These are phyloP conservation scores for Tribolium freemani DNA, from an alignment of 2,888 invertebrate species.

Conservation along the genomic window DNA sequence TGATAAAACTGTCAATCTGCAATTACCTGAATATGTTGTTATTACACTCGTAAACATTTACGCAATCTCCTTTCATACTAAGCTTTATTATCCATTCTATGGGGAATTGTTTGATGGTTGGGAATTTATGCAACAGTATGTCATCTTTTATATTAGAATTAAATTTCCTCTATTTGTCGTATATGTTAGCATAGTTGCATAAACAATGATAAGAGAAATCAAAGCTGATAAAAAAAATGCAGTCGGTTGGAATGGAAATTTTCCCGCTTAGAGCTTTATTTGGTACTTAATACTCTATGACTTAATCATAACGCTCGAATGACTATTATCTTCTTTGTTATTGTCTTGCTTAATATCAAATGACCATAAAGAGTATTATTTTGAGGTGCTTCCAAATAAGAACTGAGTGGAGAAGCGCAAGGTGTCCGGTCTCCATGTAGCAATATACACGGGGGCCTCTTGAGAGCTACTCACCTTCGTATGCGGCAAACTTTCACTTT, in stretches of 20 bases:
- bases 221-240: neutral
- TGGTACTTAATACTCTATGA: too few relatives aligned
- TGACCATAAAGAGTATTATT: neutral
- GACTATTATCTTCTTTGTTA: neutral
- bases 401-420: neutral
- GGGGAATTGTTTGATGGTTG: neutral
- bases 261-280: neutral
- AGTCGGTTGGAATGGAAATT: neutral
- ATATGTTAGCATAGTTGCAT: neutral
- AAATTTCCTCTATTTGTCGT: neutral
- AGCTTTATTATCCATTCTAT: neutral
- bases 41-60: neutral
- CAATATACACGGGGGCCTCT: neutral
- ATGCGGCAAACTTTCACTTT: conserved; percentile 28
- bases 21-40: neutral
- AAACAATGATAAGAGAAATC: neutral
- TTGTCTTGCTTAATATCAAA: neutral
- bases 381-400: neutral
- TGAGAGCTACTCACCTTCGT: conserved; percentile 26
- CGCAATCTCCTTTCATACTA: neutral
- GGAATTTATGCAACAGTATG: neutral
- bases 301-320: too few relatives aligned
- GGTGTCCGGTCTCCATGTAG: neutral
- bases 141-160: neutral
- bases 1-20: neutral